Evolutionary conservation across 2,113 vertebrate species (phyloP).

Genomic region (Crotalus tigris): DNA sequence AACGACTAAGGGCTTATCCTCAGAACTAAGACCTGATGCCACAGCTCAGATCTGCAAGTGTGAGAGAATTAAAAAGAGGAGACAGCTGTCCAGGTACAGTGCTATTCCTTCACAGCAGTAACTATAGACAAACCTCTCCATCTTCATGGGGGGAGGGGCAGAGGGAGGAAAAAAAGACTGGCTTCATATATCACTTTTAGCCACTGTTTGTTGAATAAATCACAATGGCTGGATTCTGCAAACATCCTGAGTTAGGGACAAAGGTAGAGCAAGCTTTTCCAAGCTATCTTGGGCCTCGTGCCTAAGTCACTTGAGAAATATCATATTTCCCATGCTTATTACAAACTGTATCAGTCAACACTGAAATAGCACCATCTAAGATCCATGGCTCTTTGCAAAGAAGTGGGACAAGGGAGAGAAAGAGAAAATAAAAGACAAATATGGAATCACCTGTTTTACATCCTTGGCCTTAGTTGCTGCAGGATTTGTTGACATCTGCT

Average conservation of each 20-base stretch:
- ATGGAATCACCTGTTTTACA: neutral
- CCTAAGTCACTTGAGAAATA: neutral
- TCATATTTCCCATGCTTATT: neutral
- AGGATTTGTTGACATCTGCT: neutral
- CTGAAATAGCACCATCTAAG: neutral
- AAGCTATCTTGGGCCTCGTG: neutral
- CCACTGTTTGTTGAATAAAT: neutral
- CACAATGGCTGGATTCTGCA: neutral
- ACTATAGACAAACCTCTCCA: neutral
- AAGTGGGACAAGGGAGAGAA: neutral
- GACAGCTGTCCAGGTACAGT: neutral
- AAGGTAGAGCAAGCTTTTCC: neutral
- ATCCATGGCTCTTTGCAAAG: neutral
- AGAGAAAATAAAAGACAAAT: neutral
- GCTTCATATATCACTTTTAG: neutral
- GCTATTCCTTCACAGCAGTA: neutral
- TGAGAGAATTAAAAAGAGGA: neutral
- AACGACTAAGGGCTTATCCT: neutral
- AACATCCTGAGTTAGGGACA: neutral
- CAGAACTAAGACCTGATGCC: neutral
- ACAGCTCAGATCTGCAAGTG: neutral
- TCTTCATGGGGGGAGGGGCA: neutral
- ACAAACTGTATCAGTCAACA: neutral
- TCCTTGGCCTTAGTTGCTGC: neutral
- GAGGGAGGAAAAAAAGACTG: neutral